phyloP scores from a whole-genome alignment of 2,888 invertebrate genomes.

The Netelia inedita region DNA sequence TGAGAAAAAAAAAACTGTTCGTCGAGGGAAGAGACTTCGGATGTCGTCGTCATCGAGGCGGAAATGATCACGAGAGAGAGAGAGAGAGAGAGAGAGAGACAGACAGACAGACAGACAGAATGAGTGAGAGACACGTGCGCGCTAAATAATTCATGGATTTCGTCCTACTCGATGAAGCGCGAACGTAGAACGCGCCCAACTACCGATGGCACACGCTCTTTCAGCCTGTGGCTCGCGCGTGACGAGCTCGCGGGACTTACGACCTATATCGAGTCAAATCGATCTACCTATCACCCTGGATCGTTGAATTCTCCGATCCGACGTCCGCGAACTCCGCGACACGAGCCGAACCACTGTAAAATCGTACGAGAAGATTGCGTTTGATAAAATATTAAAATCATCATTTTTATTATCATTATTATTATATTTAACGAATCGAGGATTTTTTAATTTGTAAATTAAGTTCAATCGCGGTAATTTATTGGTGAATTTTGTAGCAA shows the following conservation, averaged over 20 bases:
- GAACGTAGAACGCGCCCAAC: neutral
- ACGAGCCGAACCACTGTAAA: no score
- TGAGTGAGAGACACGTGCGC: neutral
- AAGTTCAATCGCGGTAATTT: no score
- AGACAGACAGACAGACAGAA: neutral
- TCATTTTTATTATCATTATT: no score
- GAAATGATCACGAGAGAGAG: neutral
- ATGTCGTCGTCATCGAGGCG: neutral
- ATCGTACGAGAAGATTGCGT: no score
- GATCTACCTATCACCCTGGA: slow-evolving; percentile 18
- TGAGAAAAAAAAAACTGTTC: neutral
- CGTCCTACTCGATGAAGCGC: neutral
- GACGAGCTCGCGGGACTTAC: neutral
- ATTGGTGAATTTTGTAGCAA: no score
- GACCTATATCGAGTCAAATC: neutral
- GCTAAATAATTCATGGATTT: slow-evolving; percentile 26
- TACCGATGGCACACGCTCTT: neutral
- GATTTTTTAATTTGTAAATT: no score
- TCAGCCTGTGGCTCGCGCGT: neutral
- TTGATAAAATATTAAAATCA: no score
- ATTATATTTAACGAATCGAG: no score
- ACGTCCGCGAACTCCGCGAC: neutral
- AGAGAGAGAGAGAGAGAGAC: neutral
- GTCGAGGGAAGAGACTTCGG: neutral
- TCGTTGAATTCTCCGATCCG: slow-evolving; percentile 16